Conservation (phyloP, 2,888 invertebrate genomes). For the Pilophorus perplexus region DNA sequence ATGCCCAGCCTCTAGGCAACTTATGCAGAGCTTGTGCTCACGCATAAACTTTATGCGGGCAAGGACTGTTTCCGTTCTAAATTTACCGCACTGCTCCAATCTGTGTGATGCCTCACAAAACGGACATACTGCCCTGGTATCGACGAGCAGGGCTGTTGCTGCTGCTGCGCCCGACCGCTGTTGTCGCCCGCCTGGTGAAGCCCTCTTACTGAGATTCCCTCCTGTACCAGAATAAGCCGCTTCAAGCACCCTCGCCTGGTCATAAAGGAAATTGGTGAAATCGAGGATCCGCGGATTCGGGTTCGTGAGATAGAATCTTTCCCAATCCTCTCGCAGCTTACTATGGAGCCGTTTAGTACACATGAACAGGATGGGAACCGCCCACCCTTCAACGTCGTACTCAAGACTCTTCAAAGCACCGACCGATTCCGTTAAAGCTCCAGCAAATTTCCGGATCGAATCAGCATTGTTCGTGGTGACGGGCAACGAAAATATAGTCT, state of each 20-base stretch:
- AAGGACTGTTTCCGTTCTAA: too few species aligned
- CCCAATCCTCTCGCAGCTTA: constrained; percentile 10
- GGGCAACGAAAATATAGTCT: neutral
- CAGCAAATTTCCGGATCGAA: neutral
- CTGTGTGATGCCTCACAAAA: neutral
- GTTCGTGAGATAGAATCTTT: neutral
- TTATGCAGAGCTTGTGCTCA: neutral
- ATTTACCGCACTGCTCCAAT: neutral
- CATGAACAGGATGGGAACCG: constrained; percentile 13
- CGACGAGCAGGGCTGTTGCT: neutral
- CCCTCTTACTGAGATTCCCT: too few species aligned
- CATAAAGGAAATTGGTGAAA: neutral
- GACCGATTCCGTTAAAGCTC: neutral
- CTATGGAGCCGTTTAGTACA: neutral
- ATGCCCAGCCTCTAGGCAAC: neutral
- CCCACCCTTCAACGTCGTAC: constrained; percentile 20
- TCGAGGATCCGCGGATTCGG: neutral
- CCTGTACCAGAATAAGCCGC: too few species aligned
- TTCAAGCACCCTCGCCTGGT: constrained; percentile 12
- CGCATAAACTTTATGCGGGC: neutral
- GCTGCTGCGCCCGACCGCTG: neutral
- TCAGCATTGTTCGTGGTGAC: neutral
- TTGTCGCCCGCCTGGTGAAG: neutral
- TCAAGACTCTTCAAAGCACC: constrained; percentile 4
- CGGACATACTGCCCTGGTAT: neutral